Evolutionary conservation across 2,888 invertebrate species (phyloP).

Genomic region (Oscheius myriophilus): DNA sequence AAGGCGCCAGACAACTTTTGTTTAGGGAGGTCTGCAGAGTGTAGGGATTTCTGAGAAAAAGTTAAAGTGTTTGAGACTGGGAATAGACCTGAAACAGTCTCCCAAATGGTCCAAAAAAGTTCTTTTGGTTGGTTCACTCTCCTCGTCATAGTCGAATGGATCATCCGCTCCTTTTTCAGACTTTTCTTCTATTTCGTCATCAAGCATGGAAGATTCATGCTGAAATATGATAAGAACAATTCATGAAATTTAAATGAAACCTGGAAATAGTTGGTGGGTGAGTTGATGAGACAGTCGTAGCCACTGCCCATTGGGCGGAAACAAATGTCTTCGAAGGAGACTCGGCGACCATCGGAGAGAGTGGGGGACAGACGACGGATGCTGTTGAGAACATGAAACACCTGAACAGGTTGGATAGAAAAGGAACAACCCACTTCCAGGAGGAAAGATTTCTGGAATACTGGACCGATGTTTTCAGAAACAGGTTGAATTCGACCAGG

Average conservation of each 20-base stretch:
- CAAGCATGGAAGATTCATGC: conserved; percentile 8
- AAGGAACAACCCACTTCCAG: conserved; percentile 75
- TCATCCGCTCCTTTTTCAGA: conserved; percentile 1
- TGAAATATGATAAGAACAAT: neutral
- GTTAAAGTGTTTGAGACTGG: neutral
- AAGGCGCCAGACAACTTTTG: conserved; percentile 12
- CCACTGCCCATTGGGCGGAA: conserved; percentile 85
- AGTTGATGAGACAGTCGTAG: conserved; percentile 84
- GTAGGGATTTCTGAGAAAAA: conserved; percentile 18
- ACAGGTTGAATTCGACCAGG: conserved; percentile 70
- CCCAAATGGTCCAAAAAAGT: conserved; percentile 13
- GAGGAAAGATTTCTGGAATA: conserved; percentile 84
- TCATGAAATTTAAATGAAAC: conserved; percentile 35
- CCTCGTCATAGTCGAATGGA: conserved; percentile 3
- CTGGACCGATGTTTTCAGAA: conserved; percentile 79
- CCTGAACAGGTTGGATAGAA: conserved; percentile 18
- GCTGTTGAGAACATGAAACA: conserved; percentile 37
- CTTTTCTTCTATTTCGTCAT: neutral
- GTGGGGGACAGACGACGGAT: conserved; percentile 36
- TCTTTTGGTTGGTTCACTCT: conserved; percentile 1
- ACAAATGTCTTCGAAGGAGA: conserved; percentile 80
- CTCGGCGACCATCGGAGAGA: conserved; percentile 28
- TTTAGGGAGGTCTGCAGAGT: conserved; percentile 9
- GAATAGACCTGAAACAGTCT: conserved; percentile 15
- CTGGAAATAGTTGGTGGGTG: conserved; percentile 90